Evolutionary conservation across 1,140 invertebrate genomes (phyloP).

Genomic region (Andricus grossulariae): DNA sequence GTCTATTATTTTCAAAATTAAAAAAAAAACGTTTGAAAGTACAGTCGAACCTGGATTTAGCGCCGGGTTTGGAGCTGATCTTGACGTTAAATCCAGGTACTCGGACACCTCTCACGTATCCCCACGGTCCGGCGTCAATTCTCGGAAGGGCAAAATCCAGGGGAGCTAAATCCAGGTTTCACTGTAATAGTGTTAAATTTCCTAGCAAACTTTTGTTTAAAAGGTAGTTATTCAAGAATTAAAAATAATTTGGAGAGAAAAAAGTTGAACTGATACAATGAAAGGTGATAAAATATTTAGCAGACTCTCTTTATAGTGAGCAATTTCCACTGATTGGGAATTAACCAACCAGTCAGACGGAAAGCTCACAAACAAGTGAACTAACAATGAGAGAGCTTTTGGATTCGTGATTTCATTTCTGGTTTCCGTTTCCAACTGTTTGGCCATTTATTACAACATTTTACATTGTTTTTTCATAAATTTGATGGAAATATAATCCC

Average conservation of each 20-base stretch:
- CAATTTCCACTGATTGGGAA: constrained; percentile 36
- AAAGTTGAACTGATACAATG: background rate
- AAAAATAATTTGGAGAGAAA: background rate
- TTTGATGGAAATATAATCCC: too few species aligned
- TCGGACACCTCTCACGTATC: too few species aligned
- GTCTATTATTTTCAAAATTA: too few species aligned
- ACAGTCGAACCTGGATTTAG: too few species aligned
- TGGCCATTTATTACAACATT: too few species aligned
- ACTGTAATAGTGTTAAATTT: background rate
- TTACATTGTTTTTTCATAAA: background rate
- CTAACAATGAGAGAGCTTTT: constrained; percentile 29
- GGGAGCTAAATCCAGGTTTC: too few species aligned
- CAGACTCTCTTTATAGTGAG: background rate
- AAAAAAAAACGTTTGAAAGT: too few species aligned
- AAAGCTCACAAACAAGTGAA: constrained; percentile 33
- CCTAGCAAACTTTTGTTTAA: background rate
- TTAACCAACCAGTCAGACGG: constrained; percentile 31
- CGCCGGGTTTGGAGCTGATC: too few species aligned
- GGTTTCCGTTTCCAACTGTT: too few species aligned
- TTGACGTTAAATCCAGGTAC: too few species aligned
- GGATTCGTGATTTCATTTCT: background rate
- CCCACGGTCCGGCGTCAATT: too few species aligned
- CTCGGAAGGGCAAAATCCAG: too few species aligned
- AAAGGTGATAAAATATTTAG: constrained; percentile 18
- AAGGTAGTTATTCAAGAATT: background rate